Conservation (phyloP, 2,888 invertebrate genomes). For the Cephus pygmeus region DNA sequence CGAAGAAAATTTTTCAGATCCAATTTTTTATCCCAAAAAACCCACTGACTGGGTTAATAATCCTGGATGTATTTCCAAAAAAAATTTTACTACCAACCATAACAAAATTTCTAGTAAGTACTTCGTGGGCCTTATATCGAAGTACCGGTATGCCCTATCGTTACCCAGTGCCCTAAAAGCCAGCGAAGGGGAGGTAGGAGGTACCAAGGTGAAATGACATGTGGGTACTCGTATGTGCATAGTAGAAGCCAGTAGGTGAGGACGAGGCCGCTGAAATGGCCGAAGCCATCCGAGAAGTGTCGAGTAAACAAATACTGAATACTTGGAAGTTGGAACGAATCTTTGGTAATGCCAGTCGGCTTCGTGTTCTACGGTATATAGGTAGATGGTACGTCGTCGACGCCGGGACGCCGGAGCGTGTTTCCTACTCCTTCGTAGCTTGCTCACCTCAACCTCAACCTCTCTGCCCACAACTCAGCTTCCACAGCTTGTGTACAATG, state of each 20-base stretch:
- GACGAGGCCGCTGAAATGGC: slow-evolving; percentile 42
- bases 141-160: not conserved
- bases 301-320: slow-evolving; percentile 43
- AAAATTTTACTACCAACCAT: not conserved
- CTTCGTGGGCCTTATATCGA: not conserved
- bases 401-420: slow-evolving; percentile 13
- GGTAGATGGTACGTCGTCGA: slow-evolving; percentile 28
- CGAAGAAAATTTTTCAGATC: not conserved
- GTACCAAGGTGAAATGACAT: not conserved
- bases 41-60: not conserved
- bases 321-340: slow-evolving; percentile 50
- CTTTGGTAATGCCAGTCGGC: slow-evolving; percentile 37
- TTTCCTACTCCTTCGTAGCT: slow-evolving; percentile 20
- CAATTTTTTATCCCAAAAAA: not conserved
- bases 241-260: slow-evolving; percentile 6
- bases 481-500: slow-evolving; percentile 34
- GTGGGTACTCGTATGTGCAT: not conserved
- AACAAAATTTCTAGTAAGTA: not conserved
- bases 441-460: slow-evolving; percentile 32
- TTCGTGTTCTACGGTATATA: slow-evolving; percentile 20
- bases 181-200: not conserved
- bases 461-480: slow-evolving; percentile 26
- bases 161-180: not conserved
- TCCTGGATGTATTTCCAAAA: not conserved
- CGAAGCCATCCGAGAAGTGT: slow-evolving; percentile 31